These are phyloP conservation scores for Athene cunicularia DNA, from an alignment of 2,113 vertebrate species.

Conservation along the genomic window DNA sequence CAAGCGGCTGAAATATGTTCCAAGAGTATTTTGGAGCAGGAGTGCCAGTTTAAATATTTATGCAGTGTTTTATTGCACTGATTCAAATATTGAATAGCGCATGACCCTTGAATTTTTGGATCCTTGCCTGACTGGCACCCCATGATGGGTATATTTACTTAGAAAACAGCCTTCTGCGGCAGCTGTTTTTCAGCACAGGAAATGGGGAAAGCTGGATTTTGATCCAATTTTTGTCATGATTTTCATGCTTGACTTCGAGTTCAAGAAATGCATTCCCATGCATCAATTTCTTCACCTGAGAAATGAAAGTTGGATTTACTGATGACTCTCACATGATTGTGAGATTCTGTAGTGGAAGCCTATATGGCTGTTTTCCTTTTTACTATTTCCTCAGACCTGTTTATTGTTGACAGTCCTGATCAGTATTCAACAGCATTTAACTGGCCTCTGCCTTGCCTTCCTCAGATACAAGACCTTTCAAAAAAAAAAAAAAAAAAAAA, in stretches of 20 bases:
- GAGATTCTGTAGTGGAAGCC: not conserved
- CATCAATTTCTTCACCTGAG: not conserved
- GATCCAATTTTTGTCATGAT: not conserved
- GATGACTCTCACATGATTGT: not conserved
- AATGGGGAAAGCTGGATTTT: not conserved
- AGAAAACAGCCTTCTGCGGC: conserved; percentile 5
- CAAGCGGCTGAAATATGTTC: conserved; percentile 32
- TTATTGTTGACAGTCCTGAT: not conserved
- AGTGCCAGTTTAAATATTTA: conserved; percentile 71
- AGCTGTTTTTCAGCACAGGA: conserved; percentile 26
- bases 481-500: no score
- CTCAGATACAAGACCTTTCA: not conserved
- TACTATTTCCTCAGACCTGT: not conserved
- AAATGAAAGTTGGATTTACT: not conserved
- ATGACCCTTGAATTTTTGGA: conserved; percentile 55
- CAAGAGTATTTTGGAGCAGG: conserved; percentile 56
- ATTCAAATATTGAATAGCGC: conserved; percentile 48
- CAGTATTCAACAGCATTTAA: not conserved
- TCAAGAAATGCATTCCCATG: not conserved
- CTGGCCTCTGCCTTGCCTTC: not conserved
- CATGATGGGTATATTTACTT: conserved; percentile 13
- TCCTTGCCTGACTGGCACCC: conserved; percentile 30
- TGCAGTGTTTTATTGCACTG: conserved; percentile 51
- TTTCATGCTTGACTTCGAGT: not conserved
- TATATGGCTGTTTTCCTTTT: not conserved